Evolutionary conservation across 2,888 invertebrate genomes (phyloP).

Genomic region (Psylliodes chrysocephalus): DNA sequence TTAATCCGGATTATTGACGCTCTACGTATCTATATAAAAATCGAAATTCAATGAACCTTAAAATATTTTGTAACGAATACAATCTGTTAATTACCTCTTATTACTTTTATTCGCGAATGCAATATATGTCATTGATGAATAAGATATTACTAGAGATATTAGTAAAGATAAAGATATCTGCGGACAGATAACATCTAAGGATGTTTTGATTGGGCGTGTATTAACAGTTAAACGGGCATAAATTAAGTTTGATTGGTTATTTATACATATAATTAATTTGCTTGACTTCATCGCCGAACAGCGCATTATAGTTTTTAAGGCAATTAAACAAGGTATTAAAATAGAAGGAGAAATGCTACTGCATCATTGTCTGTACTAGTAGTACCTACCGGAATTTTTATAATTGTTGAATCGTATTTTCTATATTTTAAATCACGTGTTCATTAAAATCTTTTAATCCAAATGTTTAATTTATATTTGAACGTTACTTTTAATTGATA

Average conservation of each 20-base stretch:
- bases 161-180: slow-evolving; percentile 20
- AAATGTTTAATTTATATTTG: too few relatives aligned
- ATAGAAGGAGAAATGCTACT: slow-evolving; percentile 5
- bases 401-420: too few relatives aligned
- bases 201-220: slow-evolving; percentile 18
- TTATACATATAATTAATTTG: slow-evolving; percentile 15
- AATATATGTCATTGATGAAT: slow-evolving; percentile 17
- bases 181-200: slow-evolving; percentile 8
- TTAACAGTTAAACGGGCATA: slow-evolving; percentile 12
- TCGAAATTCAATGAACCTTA: slow-evolving; percentile 12
- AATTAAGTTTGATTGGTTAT: slow-evolving; percentile 18
- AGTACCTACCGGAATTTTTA: too few relatives aligned
- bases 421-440: too few relatives aligned
- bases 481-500: too few relatives aligned
- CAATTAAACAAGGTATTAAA: not conserved
- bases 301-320: slow-evolving; percentile 7
- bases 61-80: slow-evolving; percentile 9
- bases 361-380: too few relatives aligned
- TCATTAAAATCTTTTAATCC: too few relatives aligned
- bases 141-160: slow-evolving; percentile 18
- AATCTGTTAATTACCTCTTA: slow-evolving; percentile 10
- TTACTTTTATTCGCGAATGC: slow-evolving; percentile 5
- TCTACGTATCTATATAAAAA: too few relatives aligned
- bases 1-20: too few relatives aligned
- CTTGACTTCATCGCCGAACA: slow-evolving; percentile 9